phyloP scores from a whole-genome alignment of 2,113 vertebrate species.

The Euleptes europaea region DNA sequence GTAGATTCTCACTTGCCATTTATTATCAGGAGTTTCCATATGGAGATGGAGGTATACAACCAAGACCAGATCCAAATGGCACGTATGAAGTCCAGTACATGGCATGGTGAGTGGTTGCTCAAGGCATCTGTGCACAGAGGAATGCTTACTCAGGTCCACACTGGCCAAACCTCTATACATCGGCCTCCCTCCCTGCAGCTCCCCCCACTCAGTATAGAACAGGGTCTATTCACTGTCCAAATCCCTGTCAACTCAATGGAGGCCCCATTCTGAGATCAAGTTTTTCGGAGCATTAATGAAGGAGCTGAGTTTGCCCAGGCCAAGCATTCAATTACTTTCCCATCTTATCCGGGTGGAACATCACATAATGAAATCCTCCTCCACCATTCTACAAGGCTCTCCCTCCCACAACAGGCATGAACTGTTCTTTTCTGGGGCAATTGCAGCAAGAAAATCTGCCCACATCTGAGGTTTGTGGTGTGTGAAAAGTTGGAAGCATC shows the following conservation, averaged over 20 bases:
- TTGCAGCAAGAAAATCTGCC: background rate
- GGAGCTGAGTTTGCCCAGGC: background rate
- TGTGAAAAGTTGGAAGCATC: slow-evolving; percentile 7
- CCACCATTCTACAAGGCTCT: background rate
- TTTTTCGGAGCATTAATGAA: background rate
- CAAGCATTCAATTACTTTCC: background rate
- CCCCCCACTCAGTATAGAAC: background rate
- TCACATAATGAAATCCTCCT: background rate
- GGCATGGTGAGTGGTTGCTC: background rate
- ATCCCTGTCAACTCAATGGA: background rate
- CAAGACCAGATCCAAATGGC: slow-evolving; percentile 1
- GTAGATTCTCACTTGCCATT: slow-evolving; percentile 10
- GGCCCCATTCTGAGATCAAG: background rate
- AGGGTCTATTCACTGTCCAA: background rate
- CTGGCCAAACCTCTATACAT: background rate
- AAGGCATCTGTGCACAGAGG: slow-evolving; percentile 1
- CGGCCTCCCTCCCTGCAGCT: background rate
- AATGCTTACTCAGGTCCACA: background rate
- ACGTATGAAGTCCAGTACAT: background rate
- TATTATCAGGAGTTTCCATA: slow-evolving; percentile 17
- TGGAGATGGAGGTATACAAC: background rate
- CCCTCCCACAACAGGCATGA: background rate
- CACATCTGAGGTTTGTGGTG: background rate
- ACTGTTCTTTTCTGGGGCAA: background rate
- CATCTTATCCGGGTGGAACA: background rate